phyloP scores from a whole-genome alignment of 2,888 invertebrate species.

The Rhagium mordax region DNA sequence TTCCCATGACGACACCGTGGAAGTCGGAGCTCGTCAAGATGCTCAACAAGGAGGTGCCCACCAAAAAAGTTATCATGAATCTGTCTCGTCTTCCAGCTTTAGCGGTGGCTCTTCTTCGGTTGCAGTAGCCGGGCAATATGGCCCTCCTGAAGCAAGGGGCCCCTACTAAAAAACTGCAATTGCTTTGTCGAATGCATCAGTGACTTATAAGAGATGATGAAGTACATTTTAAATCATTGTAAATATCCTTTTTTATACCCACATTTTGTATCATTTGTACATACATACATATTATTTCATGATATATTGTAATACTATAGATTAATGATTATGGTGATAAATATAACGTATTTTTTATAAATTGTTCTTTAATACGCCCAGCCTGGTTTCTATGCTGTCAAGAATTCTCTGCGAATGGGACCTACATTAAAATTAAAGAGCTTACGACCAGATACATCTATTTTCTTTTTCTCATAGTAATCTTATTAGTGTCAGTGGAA shows the following conservation, averaged over 20 bases:
- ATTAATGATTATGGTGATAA: conserved; percentile 19
- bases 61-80: no score
- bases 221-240: conserved; percentile 19
- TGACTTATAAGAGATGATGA: not conserved
- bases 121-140: conserved; percentile 20
- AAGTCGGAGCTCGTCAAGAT: conserved; percentile 26
- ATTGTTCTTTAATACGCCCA: not conserved
- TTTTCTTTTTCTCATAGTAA: no score
- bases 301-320: not conserved
- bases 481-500: no score
- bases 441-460: no score
- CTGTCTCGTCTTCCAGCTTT: conserved; percentile 25
- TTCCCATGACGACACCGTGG: conserved; percentile 19
- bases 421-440: no score
- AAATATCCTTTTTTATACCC: not conserved
- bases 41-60: not conserved
- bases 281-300: not conserved
- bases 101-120: conserved; percentile 19
- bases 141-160: conserved; percentile 20
- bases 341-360: conserved; percentile 23
- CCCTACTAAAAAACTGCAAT: conserved; percentile 10
- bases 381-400: not conserved
- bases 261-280: not conserved
- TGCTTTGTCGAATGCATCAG: not conserved
- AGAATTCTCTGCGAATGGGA: no score